Conservation (phyloP, 1,140 invertebrate species). For the Neuroterus valhalla region DNA sequence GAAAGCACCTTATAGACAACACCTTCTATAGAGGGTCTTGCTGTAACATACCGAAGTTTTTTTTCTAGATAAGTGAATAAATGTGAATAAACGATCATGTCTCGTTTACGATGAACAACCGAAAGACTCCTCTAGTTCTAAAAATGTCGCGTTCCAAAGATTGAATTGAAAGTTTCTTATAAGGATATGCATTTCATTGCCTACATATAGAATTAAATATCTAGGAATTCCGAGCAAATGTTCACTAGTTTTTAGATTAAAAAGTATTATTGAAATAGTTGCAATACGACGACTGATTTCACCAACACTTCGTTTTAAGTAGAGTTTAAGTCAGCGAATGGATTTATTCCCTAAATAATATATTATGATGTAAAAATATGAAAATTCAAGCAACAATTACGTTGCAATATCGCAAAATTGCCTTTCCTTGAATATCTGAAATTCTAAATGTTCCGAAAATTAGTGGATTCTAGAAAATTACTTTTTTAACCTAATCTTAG, state of each 20-base stretch:
- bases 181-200: too few species aligned
- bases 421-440: too few species aligned
- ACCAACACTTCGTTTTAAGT: not conserved
- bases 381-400: too few species aligned
- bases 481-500: too few species aligned
- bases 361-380: too few species aligned
- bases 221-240: not conserved
- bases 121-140: not conserved
- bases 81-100: not conserved
- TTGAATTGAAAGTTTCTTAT: not conserved
- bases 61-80: not conserved
- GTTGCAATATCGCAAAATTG: too few species aligned
- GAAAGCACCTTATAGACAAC: too few species aligned
- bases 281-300: not conserved
- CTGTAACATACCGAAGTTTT: not conserved
- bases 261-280: conserved; percentile 4
- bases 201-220: conserved; percentile 21
- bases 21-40: too few species aligned
- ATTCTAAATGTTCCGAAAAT: too few species aligned
- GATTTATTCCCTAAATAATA: not conserved
- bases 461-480: too few species aligned
- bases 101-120: not conserved
- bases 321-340: not conserved
- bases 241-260: not conserved
- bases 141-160: conserved; percentile 5